Percentiles rank a stretch among this genome's conserved stretches.
phyloP scores from a whole-genome alignment of 2,113 vertebrate genomes.

The Hiodon tergisus region DNA sequence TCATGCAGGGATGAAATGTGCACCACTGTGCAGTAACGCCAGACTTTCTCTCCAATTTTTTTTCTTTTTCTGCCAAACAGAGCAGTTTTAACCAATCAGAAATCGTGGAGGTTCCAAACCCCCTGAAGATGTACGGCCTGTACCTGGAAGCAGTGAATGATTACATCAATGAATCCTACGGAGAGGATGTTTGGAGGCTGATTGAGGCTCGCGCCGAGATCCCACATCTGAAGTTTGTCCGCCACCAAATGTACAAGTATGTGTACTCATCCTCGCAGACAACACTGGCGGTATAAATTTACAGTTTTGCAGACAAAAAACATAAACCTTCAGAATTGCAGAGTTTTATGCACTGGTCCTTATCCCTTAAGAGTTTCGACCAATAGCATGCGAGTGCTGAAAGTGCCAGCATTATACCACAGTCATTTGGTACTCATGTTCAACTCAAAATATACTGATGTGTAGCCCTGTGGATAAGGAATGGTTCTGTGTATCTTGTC shows the following conservation, averaged over 20 bases:
- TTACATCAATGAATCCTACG: conserved; percentile 66
- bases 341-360: no score
- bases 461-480: neutral
- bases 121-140: conserved; percentile 64
- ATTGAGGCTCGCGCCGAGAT: conserved; percentile 66
- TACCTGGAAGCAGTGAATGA: conserved; percentile 66
- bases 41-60: neutral
- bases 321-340: no score
- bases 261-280: neutral
- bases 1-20: neutral
- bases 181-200: conserved; percentile 64
- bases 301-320: no score
- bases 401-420: no score
- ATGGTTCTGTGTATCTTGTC: neutral
- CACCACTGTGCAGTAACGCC: neutral
- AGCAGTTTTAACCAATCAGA: conserved; percentile 38
- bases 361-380: no score
- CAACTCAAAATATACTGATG: no score
- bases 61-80: conserved; percentile 17
- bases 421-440: no score
- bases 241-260: conserved; percentile 69
- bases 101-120: conserved; percentile 43
- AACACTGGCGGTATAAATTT: neutral
- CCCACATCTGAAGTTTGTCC: conserved; percentile 64
- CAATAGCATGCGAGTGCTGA: no score